phyloP scores from a whole-genome alignment of 2,113 vertebrate species.

The Callipepla californica region DNA sequence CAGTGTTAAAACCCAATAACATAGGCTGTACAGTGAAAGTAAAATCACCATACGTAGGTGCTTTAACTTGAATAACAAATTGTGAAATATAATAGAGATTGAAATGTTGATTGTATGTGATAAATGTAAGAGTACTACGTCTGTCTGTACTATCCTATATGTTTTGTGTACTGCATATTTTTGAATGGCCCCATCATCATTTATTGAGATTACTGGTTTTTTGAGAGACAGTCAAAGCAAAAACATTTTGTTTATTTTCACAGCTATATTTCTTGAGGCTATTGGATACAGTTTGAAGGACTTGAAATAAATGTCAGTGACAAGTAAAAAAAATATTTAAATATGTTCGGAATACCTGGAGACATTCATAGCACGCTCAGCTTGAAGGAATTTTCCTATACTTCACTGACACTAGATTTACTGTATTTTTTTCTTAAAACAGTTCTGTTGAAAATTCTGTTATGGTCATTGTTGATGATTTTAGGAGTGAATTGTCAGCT shows the following conservation, averaged over 20 bases:
- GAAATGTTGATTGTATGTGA: conserved; percentile 86
- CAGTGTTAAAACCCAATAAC: conserved; percentile 83
- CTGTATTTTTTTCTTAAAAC: conserved; percentile 7
- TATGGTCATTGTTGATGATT: conserved; percentile 6
- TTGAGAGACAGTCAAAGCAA: conserved; percentile 89
- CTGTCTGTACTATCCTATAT: conserved; percentile 82
- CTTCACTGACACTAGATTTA: not conserved
- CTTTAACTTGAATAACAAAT: conserved; percentile 85
- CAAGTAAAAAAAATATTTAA: not conserved
- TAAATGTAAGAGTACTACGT: conserved; percentile 87
- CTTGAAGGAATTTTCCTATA: conserved; percentile 24
- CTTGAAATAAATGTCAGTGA: not conserved
- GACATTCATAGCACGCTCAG: not conserved
- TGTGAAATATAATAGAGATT: conserved; percentile 84
- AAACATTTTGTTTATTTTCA: conserved; percentile 68
- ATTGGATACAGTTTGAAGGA: conserved; percentile 51
- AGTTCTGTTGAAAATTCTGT: conserved; percentile 28
- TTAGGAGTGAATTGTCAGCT: conserved; percentile 32
- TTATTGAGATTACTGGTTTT: conserved; percentile 73
- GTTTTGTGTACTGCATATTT: conserved; percentile 85
- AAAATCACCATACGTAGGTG: conserved; percentile 84
- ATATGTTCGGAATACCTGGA: not conserved
- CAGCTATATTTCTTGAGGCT: conserved; percentile 61
- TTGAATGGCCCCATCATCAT: conserved; percentile 78
- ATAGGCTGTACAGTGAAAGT: conserved; percentile 85